Evolutionary conservation across 2,113 vertebrate genomes (phyloP), one percentile per base, ranked within the genome.

Genomic region (Verasper variegatus): DNA sequence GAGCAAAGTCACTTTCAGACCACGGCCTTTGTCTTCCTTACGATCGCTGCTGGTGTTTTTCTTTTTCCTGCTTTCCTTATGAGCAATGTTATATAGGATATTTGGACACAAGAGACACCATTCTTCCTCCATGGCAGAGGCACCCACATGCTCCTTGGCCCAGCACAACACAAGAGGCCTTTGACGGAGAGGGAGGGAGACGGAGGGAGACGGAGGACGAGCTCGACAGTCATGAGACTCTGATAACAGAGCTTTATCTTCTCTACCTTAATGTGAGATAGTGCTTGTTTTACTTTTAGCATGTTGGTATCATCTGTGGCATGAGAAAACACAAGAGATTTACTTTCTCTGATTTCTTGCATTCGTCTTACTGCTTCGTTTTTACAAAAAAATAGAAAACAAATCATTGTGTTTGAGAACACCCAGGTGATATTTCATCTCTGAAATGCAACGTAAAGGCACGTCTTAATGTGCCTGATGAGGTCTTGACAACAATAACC

Each of bases 71-170:
- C 23, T 12, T 31, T 23, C 74, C 35, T 42, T 20, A 23, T 26
- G 37, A 60, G n/a, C 6, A 45, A 64, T 52, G 54, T 75, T 66
- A 27, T 31, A 76, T 74, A 59, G 67, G 81, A 82, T 61, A n/a
- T 15, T 73, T 51, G 14, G 15, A 40, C 12, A 91, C 88, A 92
- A 91, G 81, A 86, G 78, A 80, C 21, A 59, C 31, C 59, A 79
- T 91, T 92, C 78, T 91, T 84, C 55, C 51, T 67, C 47, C 2
- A 40, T 2, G 66, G 60, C 68, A 56, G 69, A 76, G 73, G 82
- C 23, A 75, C 26, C 69, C 82, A 84, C 87, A 90, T 83, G 83
- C 65, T 85, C 24, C 84, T 76, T 82, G 84, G 74, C 86, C 81
- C 67, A 56, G 70, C 40, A 60, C 52, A 71, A 82, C 62, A 90